A percentile compares a stretch with the other conserved stretches of the same genome.
phyloP scores from a whole-genome alignment of 2,888 invertebrate species.

The Tachystola acroxantha region DNA sequence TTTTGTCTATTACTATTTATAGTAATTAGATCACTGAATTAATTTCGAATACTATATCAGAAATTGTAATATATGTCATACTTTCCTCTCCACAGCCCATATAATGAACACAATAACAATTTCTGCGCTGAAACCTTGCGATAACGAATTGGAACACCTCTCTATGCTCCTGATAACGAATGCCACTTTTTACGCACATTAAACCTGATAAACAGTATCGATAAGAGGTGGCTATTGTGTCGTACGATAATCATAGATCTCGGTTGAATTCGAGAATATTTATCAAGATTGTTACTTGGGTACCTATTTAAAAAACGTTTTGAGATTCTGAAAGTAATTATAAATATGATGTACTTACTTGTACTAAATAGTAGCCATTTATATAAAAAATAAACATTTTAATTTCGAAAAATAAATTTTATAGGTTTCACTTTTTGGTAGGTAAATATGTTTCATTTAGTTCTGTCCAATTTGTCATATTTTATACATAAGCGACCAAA shows the following conservation, averaged over 20 bases:
- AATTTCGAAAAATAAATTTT: too few species aligned
- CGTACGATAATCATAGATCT: constrained; percentile 66
- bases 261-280: constrained; percentile 53
- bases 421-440: too few species aligned
- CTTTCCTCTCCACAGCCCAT: constrained; percentile 51
- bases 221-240: constrained; percentile 62
- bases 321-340: too few species aligned
- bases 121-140: constrained; percentile 49
- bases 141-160: constrained; percentile 68
- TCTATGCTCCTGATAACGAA: constrained; percentile 46
- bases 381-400: too few species aligned
- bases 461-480: too few species aligned
- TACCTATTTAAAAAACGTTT: constrained; percentile 2
- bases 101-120: constrained; percentile 66
- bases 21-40: too few species aligned
- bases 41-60: background rate
- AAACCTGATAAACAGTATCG: constrained; percentile 62
- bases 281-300: constrained; percentile 47
- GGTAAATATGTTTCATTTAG: too few species aligned
- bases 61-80: constrained; percentile 2
- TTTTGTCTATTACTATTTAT: too few species aligned
- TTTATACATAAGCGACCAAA: too few species aligned
- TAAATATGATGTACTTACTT: too few species aligned
- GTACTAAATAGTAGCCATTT: too few species aligned
- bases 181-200: constrained; percentile 72